Percentiles rank a stretch among this genome's conserved stretches.
Conservation (phyloP, 2,888 invertebrate species). For the Lycia hirtaria region DNA sequence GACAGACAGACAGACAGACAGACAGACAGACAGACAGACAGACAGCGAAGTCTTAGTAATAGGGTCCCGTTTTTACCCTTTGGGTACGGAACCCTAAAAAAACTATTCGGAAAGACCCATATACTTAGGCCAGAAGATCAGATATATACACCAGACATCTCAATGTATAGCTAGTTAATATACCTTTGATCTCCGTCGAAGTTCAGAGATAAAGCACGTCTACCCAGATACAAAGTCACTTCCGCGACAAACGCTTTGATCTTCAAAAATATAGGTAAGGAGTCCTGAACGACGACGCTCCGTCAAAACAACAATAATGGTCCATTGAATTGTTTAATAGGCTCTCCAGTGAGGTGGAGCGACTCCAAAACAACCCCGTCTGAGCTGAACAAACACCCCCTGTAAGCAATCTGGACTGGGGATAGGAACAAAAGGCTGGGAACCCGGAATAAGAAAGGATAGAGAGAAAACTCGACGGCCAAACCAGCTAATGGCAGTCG, state of each 20-base stretch:
- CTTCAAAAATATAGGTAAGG: too few species aligned
- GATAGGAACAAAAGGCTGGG: constrained; percentile 5
- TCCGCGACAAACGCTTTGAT: too few species aligned
- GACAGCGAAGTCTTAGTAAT: too few species aligned
- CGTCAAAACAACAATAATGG: neutral
- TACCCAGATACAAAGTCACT: too few species aligned
- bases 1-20: neutral
- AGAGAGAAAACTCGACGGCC: neutral
- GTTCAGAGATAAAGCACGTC: too few species aligned
- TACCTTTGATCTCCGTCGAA: too few species aligned
- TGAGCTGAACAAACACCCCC: constrained; percentile 7
- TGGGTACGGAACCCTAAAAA: too few species aligned
- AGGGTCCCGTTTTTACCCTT: too few species aligned
- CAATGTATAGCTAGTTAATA: too few species aligned
- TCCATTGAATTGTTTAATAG: neutral
- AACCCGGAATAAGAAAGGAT: neutral
- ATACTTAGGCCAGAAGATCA: too few species aligned
- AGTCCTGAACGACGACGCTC: neutral
- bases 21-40: neutral
- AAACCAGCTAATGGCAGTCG: neutral
- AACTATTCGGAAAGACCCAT: too few species aligned
- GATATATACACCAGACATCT: too few species aligned
- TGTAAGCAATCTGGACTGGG: neutral
- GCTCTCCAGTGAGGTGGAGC: neutral
- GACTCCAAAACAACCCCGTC: constrained; percentile 5